These are phyloP conservation scores for Apodemus sylvaticus DNA, from an alignment of 2,113 vertebrate genomes.

Conservation along the genomic window DNA sequence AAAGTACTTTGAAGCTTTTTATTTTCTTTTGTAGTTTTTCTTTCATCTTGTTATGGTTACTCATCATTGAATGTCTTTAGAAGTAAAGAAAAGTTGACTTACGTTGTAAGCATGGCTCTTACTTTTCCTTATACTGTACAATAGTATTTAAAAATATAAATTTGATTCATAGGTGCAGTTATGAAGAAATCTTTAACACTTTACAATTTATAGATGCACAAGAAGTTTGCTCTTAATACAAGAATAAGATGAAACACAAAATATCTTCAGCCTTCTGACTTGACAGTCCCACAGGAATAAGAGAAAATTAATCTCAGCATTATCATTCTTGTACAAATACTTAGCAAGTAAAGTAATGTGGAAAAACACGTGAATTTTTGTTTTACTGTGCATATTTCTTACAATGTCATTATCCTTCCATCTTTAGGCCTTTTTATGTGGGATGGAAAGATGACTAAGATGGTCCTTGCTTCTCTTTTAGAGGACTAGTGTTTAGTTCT, in stretches of 20 bases:
- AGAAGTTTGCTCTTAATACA: not conserved
- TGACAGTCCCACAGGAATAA: no score
- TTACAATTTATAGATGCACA: not conserved
- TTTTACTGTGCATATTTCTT: not conserved
- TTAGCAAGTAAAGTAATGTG: not conserved
- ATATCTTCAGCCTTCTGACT: not conserved
- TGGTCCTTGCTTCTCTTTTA: not conserved
- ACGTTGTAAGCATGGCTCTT: not conserved
- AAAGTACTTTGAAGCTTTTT: not conserved
- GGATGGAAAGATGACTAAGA: not conserved
- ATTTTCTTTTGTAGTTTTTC: not conserved
- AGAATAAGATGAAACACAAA: not conserved
- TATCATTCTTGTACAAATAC: not conserved
- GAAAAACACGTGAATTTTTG: not conserved
- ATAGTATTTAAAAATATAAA: slow-evolving; percentile 25
- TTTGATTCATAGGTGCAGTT: not conserved
- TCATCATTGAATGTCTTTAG: slow-evolving; percentile 12
- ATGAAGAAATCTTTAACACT: not conserved
- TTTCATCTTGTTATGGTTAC: not conserved
- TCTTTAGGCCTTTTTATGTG: not conserved
- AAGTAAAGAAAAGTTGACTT: not conserved
- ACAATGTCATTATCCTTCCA: not conserved
- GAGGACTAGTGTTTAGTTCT: not conserved
- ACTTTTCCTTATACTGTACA: not conserved
- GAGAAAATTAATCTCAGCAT: not conserved